Conservation (phyloP, 1,140 invertebrate species). For the Trichomalopsis sarcophagae region DNA sequence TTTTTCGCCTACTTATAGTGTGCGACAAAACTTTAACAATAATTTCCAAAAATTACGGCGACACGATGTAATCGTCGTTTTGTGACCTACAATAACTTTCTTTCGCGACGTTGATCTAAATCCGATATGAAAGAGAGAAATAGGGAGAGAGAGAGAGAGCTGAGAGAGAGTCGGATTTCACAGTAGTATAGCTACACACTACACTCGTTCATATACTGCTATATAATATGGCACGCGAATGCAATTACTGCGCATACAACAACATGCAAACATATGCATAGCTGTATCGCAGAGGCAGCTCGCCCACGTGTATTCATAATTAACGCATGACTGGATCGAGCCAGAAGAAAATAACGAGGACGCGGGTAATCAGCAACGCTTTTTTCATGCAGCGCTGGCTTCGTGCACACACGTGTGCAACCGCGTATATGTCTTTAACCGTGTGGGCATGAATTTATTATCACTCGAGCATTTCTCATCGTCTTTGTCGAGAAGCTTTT, state of each 20-base stretch:
- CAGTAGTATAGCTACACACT: background rate
- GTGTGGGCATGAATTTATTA: no score
- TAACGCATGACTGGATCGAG: background rate
- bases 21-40: background rate
- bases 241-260: background rate
- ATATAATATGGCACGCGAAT: background rate
- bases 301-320: background rate
- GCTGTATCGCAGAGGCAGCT: background rate
- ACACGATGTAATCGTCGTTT: background rate
- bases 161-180: background rate
- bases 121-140: background rate
- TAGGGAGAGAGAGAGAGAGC: background rate
- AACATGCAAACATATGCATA: background rate
- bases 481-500: no score
- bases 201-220: background rate
- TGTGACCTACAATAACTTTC: background rate
- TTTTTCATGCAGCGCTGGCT: background rate
- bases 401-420: background rate
- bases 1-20: background rate
- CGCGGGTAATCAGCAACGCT: background rate
- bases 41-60: background rate
- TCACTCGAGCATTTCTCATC: no score
- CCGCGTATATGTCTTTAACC: no score
- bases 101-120: background rate
- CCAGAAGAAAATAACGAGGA: background rate